These are phyloP conservation scores for Limnodromus scolopaceus DNA, from an alignment of 2,797 vertebrate species.

Conservation along the genomic window DNA sequence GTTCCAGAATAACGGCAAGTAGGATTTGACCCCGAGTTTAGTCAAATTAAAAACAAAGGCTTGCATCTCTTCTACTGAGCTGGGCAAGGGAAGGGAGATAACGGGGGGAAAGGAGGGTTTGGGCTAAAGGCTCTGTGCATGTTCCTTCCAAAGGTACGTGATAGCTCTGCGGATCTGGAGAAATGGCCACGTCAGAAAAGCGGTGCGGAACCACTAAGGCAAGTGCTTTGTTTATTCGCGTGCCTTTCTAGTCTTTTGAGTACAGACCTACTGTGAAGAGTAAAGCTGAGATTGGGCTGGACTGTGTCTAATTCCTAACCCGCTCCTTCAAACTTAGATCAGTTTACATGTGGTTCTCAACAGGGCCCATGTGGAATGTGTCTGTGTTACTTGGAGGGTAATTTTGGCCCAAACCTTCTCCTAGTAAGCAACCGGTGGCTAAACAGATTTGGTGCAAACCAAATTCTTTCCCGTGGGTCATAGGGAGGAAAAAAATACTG, in stretches of 20 bases:
- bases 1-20: conserved; percentile 9
- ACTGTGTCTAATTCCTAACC: neutral
- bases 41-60: neutral
- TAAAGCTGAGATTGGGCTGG: neutral
- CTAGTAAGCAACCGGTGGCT: neutral
- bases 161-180: neutral
- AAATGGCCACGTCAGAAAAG: neutral
- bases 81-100: neutral
- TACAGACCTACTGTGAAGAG: neutral
- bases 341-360: neutral
- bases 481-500: neutral
- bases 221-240: neutral
- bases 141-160: neutral
- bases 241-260: neutral
- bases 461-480: neutral
- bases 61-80: neutral
- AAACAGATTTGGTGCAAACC: neutral
- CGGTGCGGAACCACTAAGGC: rapidly evolving
- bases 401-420: neutral
- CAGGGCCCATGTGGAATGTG: neutral
- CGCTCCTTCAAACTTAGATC: neutral
- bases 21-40: neutral
- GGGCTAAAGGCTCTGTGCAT: neutral
- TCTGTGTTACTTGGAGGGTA: neutral
- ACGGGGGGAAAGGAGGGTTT: neutral